A percentile compares a stretch with the other conserved stretches of the same genome.
These are phyloP conservation scores for Heliangelus exortis DNA, from an alignment of 2,797 vertebrate genomes.

Conservation along the genomic window DNA sequence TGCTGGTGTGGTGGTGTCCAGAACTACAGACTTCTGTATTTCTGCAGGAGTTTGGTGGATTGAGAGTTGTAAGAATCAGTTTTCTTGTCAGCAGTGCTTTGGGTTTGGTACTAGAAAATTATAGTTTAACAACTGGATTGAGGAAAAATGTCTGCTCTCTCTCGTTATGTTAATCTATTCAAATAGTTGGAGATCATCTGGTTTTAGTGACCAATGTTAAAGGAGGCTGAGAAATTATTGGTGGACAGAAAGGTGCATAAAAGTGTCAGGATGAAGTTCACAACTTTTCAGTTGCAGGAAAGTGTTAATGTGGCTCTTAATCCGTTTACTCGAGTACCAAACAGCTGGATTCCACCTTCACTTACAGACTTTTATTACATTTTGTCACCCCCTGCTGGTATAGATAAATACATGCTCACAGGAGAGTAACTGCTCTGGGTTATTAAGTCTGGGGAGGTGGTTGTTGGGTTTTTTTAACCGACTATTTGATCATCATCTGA, in stretches of 20 bases:
- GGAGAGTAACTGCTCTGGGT: not conserved
- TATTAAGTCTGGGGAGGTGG: not conserved
- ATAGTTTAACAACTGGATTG: not conserved
- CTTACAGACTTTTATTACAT: not conserved
- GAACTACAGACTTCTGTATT: accelerated
- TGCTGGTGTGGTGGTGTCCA: accelerated
- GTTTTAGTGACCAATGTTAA: not conserved
- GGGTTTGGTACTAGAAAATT: not conserved
- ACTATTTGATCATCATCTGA: not conserved
- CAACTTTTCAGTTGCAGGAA: not conserved
- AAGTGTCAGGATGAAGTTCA: not conserved
- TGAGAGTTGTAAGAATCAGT: not conserved
- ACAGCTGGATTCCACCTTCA: not conserved
- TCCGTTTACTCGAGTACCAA: not conserved
- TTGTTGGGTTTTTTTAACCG: not conserved
- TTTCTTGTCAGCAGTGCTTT: not conserved
- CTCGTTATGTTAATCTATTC: not conserved
- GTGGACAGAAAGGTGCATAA: not conserved
- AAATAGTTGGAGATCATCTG: not conserved
- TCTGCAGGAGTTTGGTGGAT: not conserved
- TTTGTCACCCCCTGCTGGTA: constrained; percentile 17
- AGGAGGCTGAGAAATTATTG: not conserved
- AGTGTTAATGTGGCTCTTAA: not conserved
- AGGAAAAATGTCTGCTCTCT: not conserved
- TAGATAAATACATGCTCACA: not conserved